Conservation (phyloP, 2,797 vertebrate genomes). For the Sebastes kiyomatsui region DNA sequence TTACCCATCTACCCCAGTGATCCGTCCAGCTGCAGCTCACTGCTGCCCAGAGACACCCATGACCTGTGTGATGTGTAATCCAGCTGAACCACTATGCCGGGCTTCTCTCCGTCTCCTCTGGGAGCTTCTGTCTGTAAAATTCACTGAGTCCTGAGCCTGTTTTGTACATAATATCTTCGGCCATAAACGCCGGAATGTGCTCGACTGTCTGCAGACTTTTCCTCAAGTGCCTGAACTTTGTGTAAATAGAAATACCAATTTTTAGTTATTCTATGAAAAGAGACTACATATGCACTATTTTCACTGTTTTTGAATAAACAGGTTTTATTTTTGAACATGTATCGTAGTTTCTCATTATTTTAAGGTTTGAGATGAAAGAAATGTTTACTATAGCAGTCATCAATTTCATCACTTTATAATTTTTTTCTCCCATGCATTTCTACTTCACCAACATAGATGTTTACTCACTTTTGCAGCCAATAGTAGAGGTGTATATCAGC, state of each 20-base stretch:
- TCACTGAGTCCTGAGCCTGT: conserved; percentile 50
- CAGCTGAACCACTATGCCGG: conserved; percentile 57
- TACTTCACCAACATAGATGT: neutral
- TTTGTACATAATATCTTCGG: conserved; percentile 68
- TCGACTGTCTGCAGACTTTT: conserved; percentile 37
- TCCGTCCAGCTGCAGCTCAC: conserved; percentile 39
- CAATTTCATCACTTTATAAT: neutral
- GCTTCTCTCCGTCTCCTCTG: conserved; percentile 37
- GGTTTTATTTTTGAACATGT: conserved; percentile 59
- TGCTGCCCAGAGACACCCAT: conserved; percentile 40
- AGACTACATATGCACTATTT: conserved; percentile 51
- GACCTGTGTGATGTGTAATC: conserved; percentile 64
- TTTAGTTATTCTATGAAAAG: conserved; percentile 1
- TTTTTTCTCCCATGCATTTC: neutral
- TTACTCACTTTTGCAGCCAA: neutral
- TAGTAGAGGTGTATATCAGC: neutral
- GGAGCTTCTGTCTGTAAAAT: conserved; percentile 66
- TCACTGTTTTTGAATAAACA: conserved; percentile 59
- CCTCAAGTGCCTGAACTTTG: conserved; percentile 43
- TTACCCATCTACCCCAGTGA: conserved; percentile 47
- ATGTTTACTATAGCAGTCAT: neutral
- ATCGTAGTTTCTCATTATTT: neutral
- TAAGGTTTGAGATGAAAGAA: no score
- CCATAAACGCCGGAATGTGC: conserved; percentile 65
- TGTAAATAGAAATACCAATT: conserved; percentile 59